phyloP scores from a whole-genome alignment of 2,888 invertebrate species.

The Onthophagus sagittarius region DNA sequence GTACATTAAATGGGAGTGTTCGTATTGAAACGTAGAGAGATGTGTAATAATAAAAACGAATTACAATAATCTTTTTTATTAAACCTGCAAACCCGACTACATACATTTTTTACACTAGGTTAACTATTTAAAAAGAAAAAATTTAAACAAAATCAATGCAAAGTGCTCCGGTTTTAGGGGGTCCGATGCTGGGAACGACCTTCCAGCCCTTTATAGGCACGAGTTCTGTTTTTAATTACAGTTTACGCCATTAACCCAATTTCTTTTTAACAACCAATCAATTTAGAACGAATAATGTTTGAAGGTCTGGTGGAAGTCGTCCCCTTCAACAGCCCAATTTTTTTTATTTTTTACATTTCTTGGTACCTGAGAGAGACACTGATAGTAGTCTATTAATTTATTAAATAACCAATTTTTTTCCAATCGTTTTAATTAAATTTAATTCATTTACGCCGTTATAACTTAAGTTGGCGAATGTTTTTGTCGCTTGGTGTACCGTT shows the following conservation, averaged over 20 bases:
- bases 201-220: constrained; percentile 13
- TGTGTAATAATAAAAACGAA: constrained; percentile 18
- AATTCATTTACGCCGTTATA: not conserved
- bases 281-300: not conserved
- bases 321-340: not conserved
- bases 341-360: not conserved
- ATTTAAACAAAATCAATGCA: constrained; percentile 19
- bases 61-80: constrained; percentile 33
- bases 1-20: not conserved
- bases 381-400: not conserved
- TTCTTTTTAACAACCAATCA: not conserved
- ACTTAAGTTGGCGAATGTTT: not conserved
- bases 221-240: not conserved
- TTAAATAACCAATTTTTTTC: not conserved
- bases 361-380: not conserved
- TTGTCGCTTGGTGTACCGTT: not conserved
- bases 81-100: constrained; percentile 42
- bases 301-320: not conserved
- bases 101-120: constrained; percentile 26
- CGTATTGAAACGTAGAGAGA: not conserved
- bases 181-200: not conserved
- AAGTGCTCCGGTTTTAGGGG: constrained; percentile 18
- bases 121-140: constrained; percentile 21
- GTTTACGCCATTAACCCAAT: not conserved
- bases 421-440: not conserved